phyloP scores from a whole-genome alignment of 2,113 vertebrate genomes.

The Platycercus adscitus region DNA sequence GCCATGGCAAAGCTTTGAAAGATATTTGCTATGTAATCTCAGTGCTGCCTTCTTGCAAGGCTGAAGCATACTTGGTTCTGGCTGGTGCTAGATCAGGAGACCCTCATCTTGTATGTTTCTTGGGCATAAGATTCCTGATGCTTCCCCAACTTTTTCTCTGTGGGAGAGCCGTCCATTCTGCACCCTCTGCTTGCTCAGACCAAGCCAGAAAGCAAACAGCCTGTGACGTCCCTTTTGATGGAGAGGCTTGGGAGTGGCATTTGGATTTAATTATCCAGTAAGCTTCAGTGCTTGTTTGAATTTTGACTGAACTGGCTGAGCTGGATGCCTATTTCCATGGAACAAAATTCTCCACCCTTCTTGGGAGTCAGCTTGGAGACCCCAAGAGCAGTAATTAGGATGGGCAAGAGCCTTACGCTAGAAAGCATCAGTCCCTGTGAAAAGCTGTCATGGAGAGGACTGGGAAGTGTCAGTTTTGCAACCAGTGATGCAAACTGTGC shows the following conservation, averaged over 20 bases:
- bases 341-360: constrained; percentile 58
- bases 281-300: not conserved
- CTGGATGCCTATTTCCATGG: constrained; percentile 47
- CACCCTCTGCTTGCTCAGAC: not conserved
- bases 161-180: not conserved
- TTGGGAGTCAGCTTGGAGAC: constrained; percentile 48
- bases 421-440: constrained; percentile 24
- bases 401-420: constrained; percentile 20
- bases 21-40: not conserved
- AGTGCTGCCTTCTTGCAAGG: not conserved
- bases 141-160: not conserved
- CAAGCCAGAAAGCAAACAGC: not conserved
- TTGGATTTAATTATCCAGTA: constrained; percentile 52
- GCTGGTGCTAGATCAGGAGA: not conserved
- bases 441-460: not conserved
- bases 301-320: constrained; percentile 35
- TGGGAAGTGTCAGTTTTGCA: constrained; percentile 22
- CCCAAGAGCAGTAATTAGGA: constrained; percentile 22
- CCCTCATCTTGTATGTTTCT: not conserved
- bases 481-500: not conserved
- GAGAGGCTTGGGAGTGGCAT: constrained; percentile 6
- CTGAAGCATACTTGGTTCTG: not conserved
- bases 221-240: not conserved
- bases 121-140: not conserved
- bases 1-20: not conserved